phyloP scores from a whole-genome alignment of 2,113 vertebrate genomes.

The Nymphicus hollandicus region DNA sequence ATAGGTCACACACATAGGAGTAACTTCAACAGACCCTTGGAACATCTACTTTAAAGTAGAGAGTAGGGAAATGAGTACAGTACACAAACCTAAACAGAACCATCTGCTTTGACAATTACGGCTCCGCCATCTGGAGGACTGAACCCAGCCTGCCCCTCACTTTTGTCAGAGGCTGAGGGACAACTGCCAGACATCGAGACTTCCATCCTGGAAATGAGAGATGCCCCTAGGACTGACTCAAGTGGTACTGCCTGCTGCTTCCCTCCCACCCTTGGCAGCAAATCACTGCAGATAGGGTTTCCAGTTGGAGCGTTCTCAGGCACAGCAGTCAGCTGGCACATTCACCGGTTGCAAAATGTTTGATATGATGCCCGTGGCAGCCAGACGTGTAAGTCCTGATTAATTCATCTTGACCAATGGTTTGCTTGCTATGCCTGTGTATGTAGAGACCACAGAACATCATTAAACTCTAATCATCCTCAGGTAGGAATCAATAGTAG shows the following conservation, averaged over 20 bases:
- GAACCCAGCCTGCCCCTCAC: neutral
- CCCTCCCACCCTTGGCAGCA: conserved; percentile 23
- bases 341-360: conserved; percentile 20
- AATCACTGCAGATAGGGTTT: conserved; percentile 15
- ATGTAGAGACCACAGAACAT: neutral
- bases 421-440: neutral
- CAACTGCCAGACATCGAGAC: neutral
- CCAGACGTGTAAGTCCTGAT: neutral
- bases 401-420: conserved; percentile 28
- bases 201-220: conserved; percentile 4
- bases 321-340: neutral
- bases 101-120: conserved; percentile 2
- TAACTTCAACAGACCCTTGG: neutral
- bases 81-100: conserved; percentile 11
- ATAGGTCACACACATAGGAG: neutral
- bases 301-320: conserved; percentile 20
- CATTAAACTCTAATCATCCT: conserved; percentile 25
- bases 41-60: neutral
- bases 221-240: neutral
- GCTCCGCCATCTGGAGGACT: conserved; percentile 7
- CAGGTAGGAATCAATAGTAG: conserved; percentile 33
- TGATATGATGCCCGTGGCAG: conserved; percentile 3
- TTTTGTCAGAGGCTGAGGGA: conserved; percentile 5
- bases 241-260: conserved; percentile 29
- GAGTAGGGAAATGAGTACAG: neutral